phyloP scores from a whole-genome alignment of 2,888 invertebrate species.

The Epirrhoe tristata region DNA sequence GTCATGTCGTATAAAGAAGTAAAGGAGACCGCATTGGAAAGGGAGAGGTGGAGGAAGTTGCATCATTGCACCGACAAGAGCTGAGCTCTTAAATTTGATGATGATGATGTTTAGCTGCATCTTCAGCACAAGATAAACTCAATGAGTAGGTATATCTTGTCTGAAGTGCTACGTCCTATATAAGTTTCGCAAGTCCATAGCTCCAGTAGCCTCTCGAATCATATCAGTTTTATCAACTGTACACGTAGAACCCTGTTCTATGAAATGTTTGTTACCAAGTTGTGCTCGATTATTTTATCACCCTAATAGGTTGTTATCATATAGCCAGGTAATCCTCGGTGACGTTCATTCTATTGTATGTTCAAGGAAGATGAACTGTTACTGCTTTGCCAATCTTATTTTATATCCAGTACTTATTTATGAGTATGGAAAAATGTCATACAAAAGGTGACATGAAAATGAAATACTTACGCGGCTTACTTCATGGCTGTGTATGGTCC shows the following conservation, averaged over 20 bases:
- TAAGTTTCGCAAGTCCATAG: slow-evolving; percentile 16
- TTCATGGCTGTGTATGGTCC: neutral
- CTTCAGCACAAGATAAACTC: too few relatives aligned
- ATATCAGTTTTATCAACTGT: slow-evolving; percentile 20
- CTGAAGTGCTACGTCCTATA: neutral
- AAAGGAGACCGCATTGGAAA: too few relatives aligned
- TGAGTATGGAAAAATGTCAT: neutral
- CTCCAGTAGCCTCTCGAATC: slow-evolving; percentile 4
- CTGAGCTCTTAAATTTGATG: too few relatives aligned
- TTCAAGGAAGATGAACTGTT: neutral
- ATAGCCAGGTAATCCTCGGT: neutral
- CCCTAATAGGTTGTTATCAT: neutral
- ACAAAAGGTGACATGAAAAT: too few relatives aligned
- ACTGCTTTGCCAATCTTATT: neutral
- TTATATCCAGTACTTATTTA: neutral
- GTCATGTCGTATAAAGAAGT: too few relatives aligned
- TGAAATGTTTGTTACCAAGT: slow-evolving; percentile 19
- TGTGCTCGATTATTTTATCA: slow-evolving; percentile 22
- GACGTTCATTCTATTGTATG: neutral
- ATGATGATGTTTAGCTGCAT: too few relatives aligned
- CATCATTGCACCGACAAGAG: too few relatives aligned
- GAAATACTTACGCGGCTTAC: too few relatives aligned
- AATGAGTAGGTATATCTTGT: neutral
- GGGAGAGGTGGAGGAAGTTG: too few relatives aligned
- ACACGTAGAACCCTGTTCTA: slow-evolving; percentile 15